Evolutionary conservation across 2,797 vertebrate genomes (phyloP), one percentile per base, ranked within the genome.

Genomic region (Cephalopachus bancanus): DNA sequence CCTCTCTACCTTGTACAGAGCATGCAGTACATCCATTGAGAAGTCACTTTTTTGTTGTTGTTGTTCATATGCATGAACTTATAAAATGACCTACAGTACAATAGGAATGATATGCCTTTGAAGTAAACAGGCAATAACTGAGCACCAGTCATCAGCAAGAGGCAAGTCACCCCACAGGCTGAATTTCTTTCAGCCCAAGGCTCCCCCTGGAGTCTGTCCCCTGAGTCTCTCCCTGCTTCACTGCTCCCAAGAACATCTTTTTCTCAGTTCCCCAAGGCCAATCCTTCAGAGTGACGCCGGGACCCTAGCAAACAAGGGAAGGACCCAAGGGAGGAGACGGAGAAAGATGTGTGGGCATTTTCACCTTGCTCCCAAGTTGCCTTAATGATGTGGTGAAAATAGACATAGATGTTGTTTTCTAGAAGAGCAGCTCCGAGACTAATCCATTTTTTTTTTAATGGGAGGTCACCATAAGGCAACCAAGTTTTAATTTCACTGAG

Each of bases 241-340:
- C 65, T 49, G 64, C 30, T 98, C 95, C 97, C 97, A 97, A 92
- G 87, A 96, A 94, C 85, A 86, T 76, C 93, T 88, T 95, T 94
- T 92, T 49, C 89, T 86, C 95, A 83, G 3, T 74, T 65, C 97
- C 80, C 96, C 28, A 55, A 88, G 93, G 96, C 92, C 14, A 19
- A 76, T 65, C 92, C 91, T 96, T 96, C 96, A 81, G 65, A 93
- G 85, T 88, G 94, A 91, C 94, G 92, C 14, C n/a, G 71, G 83
- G 96, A 94, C 96, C 96, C 95, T 94, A 69, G 90, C 78, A 96
- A 97, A 95, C 94, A 95, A 96, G 65, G 65, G 49, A 89, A 30
- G 62, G 7, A 26, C 55, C 96, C 79, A 3, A 62, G 94, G 96
- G 95, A 93, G 78, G 83, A 67, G 53, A 76, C 30, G 90, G 51